Conservation (phyloP, 2,113 vertebrate species). For the Leucopternis melanops region DNA sequence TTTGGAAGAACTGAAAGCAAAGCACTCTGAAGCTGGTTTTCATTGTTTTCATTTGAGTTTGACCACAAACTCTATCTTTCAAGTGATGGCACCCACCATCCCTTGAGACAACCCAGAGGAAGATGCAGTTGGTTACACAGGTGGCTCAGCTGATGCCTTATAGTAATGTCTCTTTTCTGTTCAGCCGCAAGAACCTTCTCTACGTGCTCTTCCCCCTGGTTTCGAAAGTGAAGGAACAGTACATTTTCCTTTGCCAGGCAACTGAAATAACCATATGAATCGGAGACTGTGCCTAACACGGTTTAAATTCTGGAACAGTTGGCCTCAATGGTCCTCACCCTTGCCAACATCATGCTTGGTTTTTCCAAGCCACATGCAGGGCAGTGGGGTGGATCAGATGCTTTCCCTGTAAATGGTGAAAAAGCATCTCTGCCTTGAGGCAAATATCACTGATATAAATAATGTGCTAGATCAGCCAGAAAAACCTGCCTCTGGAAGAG, state of each 20-base stretch:
- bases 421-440: constrained; percentile 10
- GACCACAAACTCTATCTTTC: background rate
- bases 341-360: background rate
- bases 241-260: background rate
- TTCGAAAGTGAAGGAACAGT: background rate
- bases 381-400: background rate
- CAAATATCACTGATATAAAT: constrained; percentile 11
- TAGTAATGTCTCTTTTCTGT: background rate
- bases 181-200: background rate
- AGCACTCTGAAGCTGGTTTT: background rate
- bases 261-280: background rate
- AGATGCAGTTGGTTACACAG: background rate
- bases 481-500: constrained; percentile 39
- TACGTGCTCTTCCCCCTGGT: background rate
- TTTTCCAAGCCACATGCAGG: constrained; percentile 8
- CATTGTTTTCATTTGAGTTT: background rate
- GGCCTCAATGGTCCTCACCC: background rate
- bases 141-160: background rate
- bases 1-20: background rate
- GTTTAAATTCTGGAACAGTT: background rate
- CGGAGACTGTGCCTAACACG: background rate
- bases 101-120: background rate
- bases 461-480: constrained; percentile 29
- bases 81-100: background rate
- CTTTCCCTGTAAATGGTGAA: background rate